phyloP scores from a whole-genome alignment of 2,888 invertebrate genomes.

The Prenolepis imparis region DNA sequence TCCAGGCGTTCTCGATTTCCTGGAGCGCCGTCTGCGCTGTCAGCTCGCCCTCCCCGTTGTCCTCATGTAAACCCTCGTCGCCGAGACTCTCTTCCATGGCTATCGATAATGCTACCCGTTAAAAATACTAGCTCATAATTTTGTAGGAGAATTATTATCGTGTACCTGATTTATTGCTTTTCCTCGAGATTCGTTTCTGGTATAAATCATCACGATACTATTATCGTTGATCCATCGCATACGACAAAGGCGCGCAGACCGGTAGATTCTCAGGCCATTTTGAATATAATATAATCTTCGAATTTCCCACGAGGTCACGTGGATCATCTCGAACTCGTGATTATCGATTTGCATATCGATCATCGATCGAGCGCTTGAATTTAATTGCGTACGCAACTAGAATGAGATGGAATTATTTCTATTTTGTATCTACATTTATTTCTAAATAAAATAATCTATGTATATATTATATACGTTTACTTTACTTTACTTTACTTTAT shows the following conservation, averaged over 20 bases:
- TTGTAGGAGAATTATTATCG: background rate
- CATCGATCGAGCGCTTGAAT: constrained; percentile 16
- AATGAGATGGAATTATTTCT: background rate
- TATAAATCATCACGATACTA: constrained; percentile 14
- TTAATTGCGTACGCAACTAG: background rate
- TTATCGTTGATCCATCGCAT: background rate
- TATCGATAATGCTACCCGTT: background rate
- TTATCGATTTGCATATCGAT: background rate
- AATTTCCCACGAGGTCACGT: constrained; percentile 15
- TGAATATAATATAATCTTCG: constrained; percentile 28
- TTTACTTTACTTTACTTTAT: background rate
- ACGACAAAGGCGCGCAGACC: background rate
- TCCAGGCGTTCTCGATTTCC: constrained; percentile 93
- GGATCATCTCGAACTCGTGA: constrained; percentile 6
- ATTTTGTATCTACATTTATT: background rate
- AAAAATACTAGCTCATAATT: background rate
- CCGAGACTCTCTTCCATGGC: constrained; percentile 59
- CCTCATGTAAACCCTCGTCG: constrained; percentile 35
- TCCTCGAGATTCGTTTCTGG: background rate
- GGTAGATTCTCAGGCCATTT: background rate
- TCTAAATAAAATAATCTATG: background rate
- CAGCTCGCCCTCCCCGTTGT: constrained; percentile 89
- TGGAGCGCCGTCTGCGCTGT: constrained; percentile 91
- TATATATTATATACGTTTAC: background rate
- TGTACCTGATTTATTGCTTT: constrained; percentile 14